phyloP scores from a whole-genome alignment of 2,888 invertebrate species.

The Bombylius discolor region DNA sequence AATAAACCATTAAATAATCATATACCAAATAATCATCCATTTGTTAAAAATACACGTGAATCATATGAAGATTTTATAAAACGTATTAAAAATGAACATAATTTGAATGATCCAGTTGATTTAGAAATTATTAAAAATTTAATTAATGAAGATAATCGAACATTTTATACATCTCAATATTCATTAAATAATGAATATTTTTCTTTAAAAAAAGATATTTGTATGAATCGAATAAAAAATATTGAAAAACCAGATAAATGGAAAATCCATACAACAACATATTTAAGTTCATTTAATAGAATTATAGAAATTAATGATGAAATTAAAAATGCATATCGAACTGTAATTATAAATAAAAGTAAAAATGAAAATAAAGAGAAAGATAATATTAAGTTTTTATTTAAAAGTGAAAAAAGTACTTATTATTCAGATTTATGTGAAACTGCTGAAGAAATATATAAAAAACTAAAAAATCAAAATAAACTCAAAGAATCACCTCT shows the following conservation, averaged over 20 bases:
- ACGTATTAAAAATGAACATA: background rate
- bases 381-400: constrained; percentile 14
- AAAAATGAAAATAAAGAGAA: constrained; percentile 5
- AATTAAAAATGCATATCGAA: background rate
- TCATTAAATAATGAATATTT: constrained; percentile 18
- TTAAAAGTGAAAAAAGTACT: constrained; percentile 18
- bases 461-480: constrained; percentile 13
- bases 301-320: constrained; percentile 18
- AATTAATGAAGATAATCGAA: constrained; percentile 15
- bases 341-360: constrained; percentile 6
- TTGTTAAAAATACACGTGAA: constrained; percentile 4
- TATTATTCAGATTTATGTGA: constrained; percentile 23
- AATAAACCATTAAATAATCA: constrained; percentile 1
- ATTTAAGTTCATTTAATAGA: constrained; percentile 23
- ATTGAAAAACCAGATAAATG: background rate
- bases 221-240: background rate
- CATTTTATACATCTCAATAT: constrained; percentile 17
- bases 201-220: constrained; percentile 14
- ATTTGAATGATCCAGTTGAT: background rate
- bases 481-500: constrained; percentile 19
- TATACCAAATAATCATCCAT: background rate
- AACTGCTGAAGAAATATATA: constrained; percentile 14
- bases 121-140: constrained; percentile 3
- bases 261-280: constrained; percentile 21
- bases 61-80: constrained; percentile 5